These are phyloP conservation scores for Nymphalis urticae DNA, from an alignment of 2,888 invertebrate species.

Conservation along the genomic window DNA sequence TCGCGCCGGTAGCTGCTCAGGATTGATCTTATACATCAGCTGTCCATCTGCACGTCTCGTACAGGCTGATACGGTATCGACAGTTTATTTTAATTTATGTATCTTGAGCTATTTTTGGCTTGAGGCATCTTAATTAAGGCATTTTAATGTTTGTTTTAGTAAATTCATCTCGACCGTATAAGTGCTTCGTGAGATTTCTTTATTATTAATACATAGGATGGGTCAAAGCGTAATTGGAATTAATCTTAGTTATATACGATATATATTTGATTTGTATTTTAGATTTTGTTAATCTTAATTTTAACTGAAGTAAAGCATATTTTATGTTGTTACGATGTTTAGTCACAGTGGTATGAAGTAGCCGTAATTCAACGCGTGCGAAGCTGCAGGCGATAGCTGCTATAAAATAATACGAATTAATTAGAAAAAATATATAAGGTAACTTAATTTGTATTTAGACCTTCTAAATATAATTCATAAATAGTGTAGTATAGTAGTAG, in stretches of 20 bases:
- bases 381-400: neutral
- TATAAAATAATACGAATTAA: neutral
- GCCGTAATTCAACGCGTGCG: neutral
- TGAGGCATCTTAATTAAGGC: constrained; percentile 23
- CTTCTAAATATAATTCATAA: too few species aligned
- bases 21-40: constrained; percentile 77
- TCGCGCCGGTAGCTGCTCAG: constrained; percentile 52
- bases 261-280: too few species aligned
- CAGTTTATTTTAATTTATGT: constrained; percentile 30
- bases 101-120: constrained; percentile 26
- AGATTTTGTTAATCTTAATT: too few species aligned
- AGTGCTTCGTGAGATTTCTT: neutral
- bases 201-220: too few species aligned
- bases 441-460: neutral
- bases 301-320: neutral
- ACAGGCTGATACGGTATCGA: constrained; percentile 50
- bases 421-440: neutral
- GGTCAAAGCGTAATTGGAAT: too few species aligned
- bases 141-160: constrained; percentile 10
- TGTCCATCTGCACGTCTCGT: constrained; percentile 62
- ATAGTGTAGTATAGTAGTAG: too few species aligned
- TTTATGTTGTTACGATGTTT: neutral
- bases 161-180: constrained; percentile 3
- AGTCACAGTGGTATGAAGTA: neutral
- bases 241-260: too few species aligned